phyloP scores from a whole-genome alignment of 2,888 invertebrate genomes.

The Torymus auratus region DNA sequence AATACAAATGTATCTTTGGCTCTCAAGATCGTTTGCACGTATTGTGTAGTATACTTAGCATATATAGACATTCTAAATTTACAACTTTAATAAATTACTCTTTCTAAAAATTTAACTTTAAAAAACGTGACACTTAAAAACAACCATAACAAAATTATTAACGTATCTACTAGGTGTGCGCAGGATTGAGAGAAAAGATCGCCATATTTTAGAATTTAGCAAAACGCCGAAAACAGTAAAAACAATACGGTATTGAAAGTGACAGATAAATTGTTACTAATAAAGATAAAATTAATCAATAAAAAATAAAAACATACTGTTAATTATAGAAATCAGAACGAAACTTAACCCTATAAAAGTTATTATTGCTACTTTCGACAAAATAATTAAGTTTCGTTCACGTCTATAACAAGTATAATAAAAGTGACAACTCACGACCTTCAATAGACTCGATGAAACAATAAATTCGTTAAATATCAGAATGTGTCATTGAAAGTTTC shows the following conservation, averaged over 20 bases:
- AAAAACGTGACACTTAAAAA: not conserved
- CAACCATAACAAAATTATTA: too few species aligned
- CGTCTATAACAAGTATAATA: too few species aligned
- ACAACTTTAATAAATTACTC: not conserved
- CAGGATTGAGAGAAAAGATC: not conserved
- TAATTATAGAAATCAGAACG: not conserved
- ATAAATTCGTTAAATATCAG: too few species aligned
- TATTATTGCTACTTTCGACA: slow-evolving; percentile 1
- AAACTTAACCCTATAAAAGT: not conserved
- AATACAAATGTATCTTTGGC: not conserved
- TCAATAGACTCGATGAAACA: too few species aligned
- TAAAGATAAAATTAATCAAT: not conserved
- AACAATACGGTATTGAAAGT: not conserved
- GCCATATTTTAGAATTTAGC: slow-evolving; percentile 6
- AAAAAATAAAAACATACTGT: not conserved
- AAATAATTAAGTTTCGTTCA: not conserved
- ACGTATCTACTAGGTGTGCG: not conserved
- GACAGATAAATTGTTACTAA: not conserved
- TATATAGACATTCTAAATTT: too few species aligned
- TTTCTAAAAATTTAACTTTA: not conserved
- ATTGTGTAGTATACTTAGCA: too few species aligned
- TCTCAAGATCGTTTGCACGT: too few species aligned
- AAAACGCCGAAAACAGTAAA: slow-evolving; percentile 7
- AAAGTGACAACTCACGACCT: too few species aligned
- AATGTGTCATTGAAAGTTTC: too few species aligned